Percentiles rank a stretch among this genome's conserved stretches.
Conservation (phyloP, 1,140 invertebrate species). For the Micrasema longulum region DNA sequence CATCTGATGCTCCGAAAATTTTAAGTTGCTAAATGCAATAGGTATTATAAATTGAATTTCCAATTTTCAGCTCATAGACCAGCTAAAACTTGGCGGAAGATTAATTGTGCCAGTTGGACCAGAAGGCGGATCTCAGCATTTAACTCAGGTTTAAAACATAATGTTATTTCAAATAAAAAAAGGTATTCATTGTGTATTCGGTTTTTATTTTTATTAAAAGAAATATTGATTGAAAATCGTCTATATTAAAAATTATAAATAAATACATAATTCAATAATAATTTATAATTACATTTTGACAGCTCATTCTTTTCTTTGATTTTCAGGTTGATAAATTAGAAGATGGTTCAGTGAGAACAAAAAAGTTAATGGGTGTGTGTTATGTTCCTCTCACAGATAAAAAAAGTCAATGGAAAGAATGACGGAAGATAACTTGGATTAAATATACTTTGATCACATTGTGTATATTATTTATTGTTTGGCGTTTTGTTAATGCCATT, state of each 20-base stretch:
- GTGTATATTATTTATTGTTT: constrained; percentile 26
- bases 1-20: no score
- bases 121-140: constrained; percentile 82
- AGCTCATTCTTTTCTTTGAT: constrained; percentile 15
- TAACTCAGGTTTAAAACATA: constrained; percentile 80
- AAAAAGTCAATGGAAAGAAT: constrained; percentile 64
- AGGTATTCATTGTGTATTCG: no score
- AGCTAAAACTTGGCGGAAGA: constrained; percentile 83
- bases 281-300: no score
- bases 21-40: no score
- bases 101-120: constrained; percentile 93
- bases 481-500: constrained; percentile 17
- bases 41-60: no score
- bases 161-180: background rate
- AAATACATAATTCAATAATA: background rate
- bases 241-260: constrained; percentile 16
- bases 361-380: constrained; percentile 92
- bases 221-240: no score
- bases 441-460: constrained; percentile 17
- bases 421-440: constrained; percentile 24
- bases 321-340: constrained; percentile 86
- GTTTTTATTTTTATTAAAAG: no score
- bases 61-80: constrained; percentile 66
- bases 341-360: constrained; percentile 83
- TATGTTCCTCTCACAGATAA: constrained; percentile 96